Percentiles rank a stretch among this genome's conserved stretches.
phyloP scores from a whole-genome alignment of 2,113 vertebrate genomes.

The Peucedramus taeniatus region DNA sequence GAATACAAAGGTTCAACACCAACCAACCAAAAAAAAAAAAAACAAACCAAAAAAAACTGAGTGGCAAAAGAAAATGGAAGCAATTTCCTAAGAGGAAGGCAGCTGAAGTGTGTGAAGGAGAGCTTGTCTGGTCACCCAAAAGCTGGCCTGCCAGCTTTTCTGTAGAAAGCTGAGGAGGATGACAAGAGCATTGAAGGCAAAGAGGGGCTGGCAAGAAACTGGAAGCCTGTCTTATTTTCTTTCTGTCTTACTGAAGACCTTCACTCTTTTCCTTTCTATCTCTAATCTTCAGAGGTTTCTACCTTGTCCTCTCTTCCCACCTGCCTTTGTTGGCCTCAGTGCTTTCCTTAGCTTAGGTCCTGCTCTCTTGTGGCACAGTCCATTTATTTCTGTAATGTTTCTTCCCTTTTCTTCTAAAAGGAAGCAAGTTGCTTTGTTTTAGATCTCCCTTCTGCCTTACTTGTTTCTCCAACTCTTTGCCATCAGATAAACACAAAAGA shows the following conservation, averaged over 20 bases:
- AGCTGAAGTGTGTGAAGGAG: neutral
- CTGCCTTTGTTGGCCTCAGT: neutral
- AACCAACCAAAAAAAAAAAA: too few relatives aligned
- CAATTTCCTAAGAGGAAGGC: neutral
- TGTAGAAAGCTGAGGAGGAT: neutral
- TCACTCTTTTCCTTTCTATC: neutral
- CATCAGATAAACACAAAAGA: neutral
- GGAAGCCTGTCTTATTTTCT: neutral
- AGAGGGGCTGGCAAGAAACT: neutral
- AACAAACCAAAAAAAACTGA: neutral
- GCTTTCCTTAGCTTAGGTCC: neutral
- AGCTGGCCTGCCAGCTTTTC: neutral
- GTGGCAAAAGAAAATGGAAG: neutral
- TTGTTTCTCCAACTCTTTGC: neutral
- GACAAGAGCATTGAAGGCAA: neutral
- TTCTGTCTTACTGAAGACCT: neutral
- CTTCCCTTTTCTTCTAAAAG: neutral
- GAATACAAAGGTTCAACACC: neutral
- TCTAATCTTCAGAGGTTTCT: neutral
- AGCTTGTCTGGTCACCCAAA: neutral
- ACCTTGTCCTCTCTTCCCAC: neutral
- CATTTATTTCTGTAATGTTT: neutral
- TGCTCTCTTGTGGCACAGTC: neutral
- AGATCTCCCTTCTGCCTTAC: neutral
- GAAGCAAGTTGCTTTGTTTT: neutral